These are phyloP conservation scores for Crotalus adamanteus DNA, from an alignment of 2,797 vertebrate species.

Conservation along the genomic window DNA sequence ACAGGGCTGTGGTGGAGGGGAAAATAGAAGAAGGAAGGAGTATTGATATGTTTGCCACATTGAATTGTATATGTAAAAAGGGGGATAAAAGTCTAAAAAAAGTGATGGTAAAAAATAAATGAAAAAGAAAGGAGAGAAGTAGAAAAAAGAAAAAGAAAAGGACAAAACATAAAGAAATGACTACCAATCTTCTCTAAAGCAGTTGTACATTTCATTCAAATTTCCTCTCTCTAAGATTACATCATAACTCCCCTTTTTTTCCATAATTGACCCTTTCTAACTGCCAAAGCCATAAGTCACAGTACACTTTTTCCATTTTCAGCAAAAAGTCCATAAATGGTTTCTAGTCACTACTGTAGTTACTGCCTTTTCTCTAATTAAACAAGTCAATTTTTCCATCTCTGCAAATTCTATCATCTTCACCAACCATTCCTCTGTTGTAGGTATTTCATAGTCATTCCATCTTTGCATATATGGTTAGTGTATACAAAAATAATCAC, in stretches of 20 bases:
- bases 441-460: background rate
- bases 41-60: background rate
- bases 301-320: background rate
- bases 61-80: background rate
- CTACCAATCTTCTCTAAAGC: background rate
- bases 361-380: background rate
- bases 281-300: background rate
- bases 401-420: background rate
- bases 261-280: background rate
- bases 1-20: background rate
- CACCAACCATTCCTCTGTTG: background rate
- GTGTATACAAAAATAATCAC: background rate
- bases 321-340: background rate
- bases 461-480: background rate
- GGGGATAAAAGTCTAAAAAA: background rate
- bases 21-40: background rate
- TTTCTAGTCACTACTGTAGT: background rate
- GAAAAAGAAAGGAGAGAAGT: background rate
- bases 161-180: background rate
- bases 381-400: background rate
- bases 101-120: background rate
- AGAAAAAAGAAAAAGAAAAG: background rate
- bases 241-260: background rate
- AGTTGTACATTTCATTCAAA: background rate
- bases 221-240: background rate